Evolutionary conservation across 2,888 invertebrate genomes (phyloP), one percentile per base, ranked within the genome.

Genomic region (Leptinotarsa tumamoca): DNA sequence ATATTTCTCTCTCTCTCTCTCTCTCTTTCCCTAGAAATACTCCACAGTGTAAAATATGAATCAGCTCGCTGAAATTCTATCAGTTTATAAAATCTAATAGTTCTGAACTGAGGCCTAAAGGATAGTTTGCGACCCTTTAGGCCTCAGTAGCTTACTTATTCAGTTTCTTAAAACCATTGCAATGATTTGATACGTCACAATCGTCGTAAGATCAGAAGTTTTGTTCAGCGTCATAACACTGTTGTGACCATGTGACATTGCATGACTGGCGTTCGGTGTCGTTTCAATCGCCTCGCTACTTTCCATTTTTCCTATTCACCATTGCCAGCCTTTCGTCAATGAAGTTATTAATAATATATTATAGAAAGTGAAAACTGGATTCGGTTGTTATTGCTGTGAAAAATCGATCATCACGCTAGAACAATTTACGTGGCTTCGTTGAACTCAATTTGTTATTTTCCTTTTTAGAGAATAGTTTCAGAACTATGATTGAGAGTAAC

Each of bases 301-400:
- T 54, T 18, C 54, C 54, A 54, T 18, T 43, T 54, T 18, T 54
- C 54, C 18, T 54, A 23, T 58, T 58, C 58, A 23, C 23, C 15
- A 58, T 58, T 58, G 58, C 23, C 58, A 23, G 58, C 58, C 58
- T 58, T 58, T 23, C 58, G 15, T 58, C 58, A 58, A 58, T 58
- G 58, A 23, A 58, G 15, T 58, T 58, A 58, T 58, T 23, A 58
- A 58, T 58, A 58, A 58, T 58, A 58, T 58, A 58, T 58, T 23
- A 23, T 14, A 58, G 58, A 58, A 58, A 58, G 58, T 18, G 58
- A 58, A 58, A 58, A 21, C 21, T 58, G 21, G 58, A 58, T 58
- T 58, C 58, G 58, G 58, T 4, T 21, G 15, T 58, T 23, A 58
- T 58, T 58, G 21, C 58, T 4, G 21, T 23, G 58, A 58, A 58